A percentile compares a stretch with the other conserved stretches of the same genome.
Conservation (phyloP, 2,888 invertebrate species). For the Drosophila colorata region DNA sequence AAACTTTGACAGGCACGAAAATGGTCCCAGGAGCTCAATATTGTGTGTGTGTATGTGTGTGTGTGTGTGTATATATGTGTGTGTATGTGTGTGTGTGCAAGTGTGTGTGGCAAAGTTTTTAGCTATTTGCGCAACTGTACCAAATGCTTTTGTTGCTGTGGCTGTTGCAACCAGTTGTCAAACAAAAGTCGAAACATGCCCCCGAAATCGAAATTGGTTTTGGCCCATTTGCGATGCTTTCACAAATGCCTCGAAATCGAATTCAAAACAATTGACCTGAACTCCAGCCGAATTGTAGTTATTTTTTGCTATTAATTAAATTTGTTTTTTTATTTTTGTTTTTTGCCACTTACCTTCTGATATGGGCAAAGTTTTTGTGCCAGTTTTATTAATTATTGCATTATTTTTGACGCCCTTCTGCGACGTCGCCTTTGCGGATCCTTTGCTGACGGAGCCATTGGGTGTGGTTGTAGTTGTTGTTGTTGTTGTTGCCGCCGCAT, state of each 20-base stretch:
- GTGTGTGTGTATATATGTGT: not conserved
- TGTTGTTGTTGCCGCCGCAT: constrained; percentile 16
- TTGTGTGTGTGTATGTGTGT: not conserved
- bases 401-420: constrained; percentile 37
- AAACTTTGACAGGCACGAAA: constrained; percentile 45
- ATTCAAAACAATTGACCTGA: constrained; percentile 37
- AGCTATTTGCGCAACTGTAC: constrained; percentile 35
- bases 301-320: constrained; percentile 1
- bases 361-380: constrained; percentile 40
- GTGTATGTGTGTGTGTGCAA: not conserved
- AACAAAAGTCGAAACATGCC: constrained; percentile 51
- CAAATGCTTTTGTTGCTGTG: constrained; percentile 40
- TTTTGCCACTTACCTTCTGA: constrained; percentile 58
- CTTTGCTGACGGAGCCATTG: constrained; percentile 15
- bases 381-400: constrained; percentile 37
- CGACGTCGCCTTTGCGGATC: constrained; percentile 15
- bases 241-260: constrained; percentile 38
- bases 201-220: constrained; percentile 29
- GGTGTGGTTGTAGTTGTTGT: constrained; percentile 5
- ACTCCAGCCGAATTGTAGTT: constrained; percentile 15
- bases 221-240: constrained; percentile 52
- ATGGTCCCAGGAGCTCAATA: constrained; percentile 56
- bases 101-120: constrained; percentile 23
- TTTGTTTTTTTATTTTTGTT: constrained; percentile 3
- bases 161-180: constrained; percentile 37